Conservation (phyloP, 2,797 vertebrate species). For the Myotis vivesi region DNA sequence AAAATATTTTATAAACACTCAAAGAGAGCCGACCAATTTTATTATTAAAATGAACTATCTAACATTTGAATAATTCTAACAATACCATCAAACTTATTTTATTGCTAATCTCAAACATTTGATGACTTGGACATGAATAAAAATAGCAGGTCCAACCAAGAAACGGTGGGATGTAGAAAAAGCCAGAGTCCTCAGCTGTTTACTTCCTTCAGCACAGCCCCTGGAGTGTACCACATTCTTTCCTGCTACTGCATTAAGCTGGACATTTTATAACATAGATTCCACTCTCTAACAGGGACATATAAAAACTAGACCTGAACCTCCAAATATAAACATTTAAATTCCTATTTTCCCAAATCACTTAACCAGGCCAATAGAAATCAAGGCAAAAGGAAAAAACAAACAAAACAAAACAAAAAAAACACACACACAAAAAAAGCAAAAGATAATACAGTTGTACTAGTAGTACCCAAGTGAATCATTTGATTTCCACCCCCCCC, state of each 20-base stretch:
- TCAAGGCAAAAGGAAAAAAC: neutral
- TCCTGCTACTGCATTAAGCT: slow-evolving; percentile 78
- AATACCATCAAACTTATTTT: neutral
- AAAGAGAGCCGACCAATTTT: neutral
- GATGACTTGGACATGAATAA: neutral
- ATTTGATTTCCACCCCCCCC: neutral
- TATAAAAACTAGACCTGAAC: slow-evolving; percentile 36
- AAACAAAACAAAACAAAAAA: neutral
- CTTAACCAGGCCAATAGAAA: neutral
- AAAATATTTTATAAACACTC: slow-evolving; percentile 1
- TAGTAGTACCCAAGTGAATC: neutral
- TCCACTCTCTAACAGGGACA: slow-evolving; percentile 53
- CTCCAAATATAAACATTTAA: slow-evolving; percentile 53
- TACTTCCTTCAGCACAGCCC: neutral
- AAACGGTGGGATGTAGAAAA: neutral
- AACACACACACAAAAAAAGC: neutral
- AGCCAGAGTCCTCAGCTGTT: neutral
- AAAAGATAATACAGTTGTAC: neutral
- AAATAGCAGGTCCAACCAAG: neutral
- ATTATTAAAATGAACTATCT: slow-evolving; percentile 1
- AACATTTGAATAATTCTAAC: slow-evolving; percentile 29
- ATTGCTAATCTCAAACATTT: neutral
- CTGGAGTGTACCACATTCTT: slow-evolving; percentile 71
- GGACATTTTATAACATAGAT: slow-evolving; percentile 76
- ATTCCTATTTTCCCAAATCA: slow-evolving; percentile 45